These are phyloP conservation scores for Lathamus discolor DNA, from an alignment of 2,113 vertebrate genomes.

Conservation along the genomic window DNA sequence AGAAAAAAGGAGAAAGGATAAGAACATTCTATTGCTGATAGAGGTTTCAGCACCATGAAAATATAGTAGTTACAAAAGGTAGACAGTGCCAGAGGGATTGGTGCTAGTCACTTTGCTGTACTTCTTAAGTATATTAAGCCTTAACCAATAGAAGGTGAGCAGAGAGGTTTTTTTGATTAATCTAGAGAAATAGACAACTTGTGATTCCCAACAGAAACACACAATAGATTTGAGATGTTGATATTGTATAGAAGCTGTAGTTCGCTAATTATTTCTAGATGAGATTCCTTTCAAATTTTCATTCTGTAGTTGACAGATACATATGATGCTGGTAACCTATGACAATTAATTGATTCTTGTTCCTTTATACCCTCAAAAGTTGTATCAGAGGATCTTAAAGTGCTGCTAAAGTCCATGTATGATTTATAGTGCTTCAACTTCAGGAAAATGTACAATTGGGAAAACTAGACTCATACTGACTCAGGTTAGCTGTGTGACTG, in stretches of 20 bases:
- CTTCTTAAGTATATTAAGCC: not conserved
- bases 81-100: not conserved
- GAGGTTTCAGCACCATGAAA: not conserved
- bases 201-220: not conserved
- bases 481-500: not conserved
- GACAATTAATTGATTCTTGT: not conserved
- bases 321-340: not conserved
- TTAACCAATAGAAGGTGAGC: not conserved
- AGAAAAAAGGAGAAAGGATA: not conserved
- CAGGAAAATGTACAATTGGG: not conserved
- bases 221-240: not conserved
- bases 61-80: not conserved
- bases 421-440: not conserved
- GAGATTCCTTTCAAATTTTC: not conserved
- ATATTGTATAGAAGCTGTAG: not conserved
- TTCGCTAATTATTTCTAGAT: not conserved
- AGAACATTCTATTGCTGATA: not conserved
- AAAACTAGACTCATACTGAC: not conserved
- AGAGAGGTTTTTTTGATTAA: not conserved
- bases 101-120: not conserved
- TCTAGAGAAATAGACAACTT: not conserved
- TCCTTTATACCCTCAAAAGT: not conserved
- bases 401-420: not conserved
- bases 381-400: not conserved
- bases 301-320: not conserved